Percentiles rank a stretch among this genome's conserved stretches.
Evolutionary conservation across 2,113 vertebrate genomes (phyloP).

Genomic region (Onychorhynchus coronatus): DNA sequence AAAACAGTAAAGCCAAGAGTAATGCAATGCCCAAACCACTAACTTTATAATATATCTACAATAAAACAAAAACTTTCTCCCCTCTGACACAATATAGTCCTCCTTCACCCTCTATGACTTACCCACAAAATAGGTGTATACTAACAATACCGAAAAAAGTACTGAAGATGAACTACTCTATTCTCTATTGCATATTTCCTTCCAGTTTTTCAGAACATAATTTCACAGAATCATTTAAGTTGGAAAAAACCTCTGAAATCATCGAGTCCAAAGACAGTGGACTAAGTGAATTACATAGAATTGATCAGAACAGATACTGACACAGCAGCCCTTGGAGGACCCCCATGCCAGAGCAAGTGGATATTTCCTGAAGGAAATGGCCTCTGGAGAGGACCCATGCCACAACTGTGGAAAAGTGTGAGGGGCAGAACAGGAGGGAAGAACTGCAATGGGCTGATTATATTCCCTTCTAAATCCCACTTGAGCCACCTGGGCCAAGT

Average conservation of each 20-base stretch:
- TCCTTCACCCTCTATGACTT: neutral
- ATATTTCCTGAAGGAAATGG: neutral
- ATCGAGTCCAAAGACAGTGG: rapidly evolving
- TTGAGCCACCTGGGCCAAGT: neutral
- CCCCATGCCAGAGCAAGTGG: rapidly evolving
- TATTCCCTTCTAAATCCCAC: neutral
- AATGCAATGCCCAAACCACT: neutral
- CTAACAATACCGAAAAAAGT: neutral
- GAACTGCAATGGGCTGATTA: neutral
- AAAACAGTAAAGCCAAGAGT: neutral
- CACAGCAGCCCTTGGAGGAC: neutral
- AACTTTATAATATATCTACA: neutral
- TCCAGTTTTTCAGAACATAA: neutral
- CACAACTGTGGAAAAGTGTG: neutral
- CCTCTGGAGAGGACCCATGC: neutral
- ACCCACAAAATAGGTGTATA: neutral
- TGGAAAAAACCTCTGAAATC: neutral
- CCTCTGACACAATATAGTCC: neutral
- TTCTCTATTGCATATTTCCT: neutral
- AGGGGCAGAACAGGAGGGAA: neutral
- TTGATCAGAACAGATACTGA: rapidly evolving
- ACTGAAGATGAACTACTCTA: neutral
- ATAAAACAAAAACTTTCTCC: neutral
- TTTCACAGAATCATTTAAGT: neutral
- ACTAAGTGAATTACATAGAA: neutral